phyloP scores from a whole-genome alignment of 2,113 vertebrate species.

The Brachyhypopomus gauderio region DNA sequence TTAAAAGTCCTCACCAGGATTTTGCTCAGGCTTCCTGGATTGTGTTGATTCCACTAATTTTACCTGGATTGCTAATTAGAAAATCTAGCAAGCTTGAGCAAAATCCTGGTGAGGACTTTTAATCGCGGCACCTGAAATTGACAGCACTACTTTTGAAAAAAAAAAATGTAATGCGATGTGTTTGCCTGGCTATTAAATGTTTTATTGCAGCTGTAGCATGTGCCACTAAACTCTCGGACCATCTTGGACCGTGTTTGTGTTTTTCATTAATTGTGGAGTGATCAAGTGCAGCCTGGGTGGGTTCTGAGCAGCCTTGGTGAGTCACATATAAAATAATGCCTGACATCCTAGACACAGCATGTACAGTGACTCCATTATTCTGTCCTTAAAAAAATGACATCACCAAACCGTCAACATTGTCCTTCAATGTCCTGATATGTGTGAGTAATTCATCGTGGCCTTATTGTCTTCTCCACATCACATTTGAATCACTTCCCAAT shows the following conservation, averaged over 20 bases:
- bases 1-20: no score
- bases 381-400: constrained; percentile 10
- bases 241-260: constrained; percentile 46
- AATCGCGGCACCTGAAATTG: no score
- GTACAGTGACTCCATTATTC: neutral
- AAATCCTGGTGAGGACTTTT: no score
- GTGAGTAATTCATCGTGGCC: neutral
- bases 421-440: constrained; percentile 2
- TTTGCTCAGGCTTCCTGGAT: no score
- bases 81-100: no score
- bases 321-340: constrained; percentile 44
- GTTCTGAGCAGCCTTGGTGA: constrained; percentile 48
- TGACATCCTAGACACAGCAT: neutral
- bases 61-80: no score
- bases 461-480: neutral
- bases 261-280: constrained; percentile 54
- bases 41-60: no score
- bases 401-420: constrained; percentile 15
- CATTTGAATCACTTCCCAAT: neutral
- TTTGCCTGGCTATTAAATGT: no score
- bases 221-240: neutral
- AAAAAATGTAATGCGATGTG: no score
- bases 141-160: no score
- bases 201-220: no score
- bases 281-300: constrained; percentile 65